Evolutionary conservation across 2,888 invertebrate species (phyloP).

Genomic region (Amblyjoppa proteus): DNA sequence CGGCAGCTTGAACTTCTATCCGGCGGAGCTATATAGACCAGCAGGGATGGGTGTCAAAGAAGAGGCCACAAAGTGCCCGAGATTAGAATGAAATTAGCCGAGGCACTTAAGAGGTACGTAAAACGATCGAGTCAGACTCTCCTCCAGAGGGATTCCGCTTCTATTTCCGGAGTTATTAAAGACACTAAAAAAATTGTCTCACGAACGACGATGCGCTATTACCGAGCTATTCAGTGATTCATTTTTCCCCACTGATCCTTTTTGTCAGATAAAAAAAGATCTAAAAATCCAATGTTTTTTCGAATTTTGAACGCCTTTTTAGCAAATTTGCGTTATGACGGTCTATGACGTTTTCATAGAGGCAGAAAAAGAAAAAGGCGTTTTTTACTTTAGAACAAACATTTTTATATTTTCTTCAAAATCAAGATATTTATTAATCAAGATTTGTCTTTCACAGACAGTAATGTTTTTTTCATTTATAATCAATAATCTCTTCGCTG

Average conservation of each 20-base stretch:
- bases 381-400: too few species aligned
- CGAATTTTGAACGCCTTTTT: not conserved
- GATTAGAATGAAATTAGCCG: conserved; percentile 78
- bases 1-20: not conserved
- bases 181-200: conserved; percentile 4
- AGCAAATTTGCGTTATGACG: too few species aligned
- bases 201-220: not conserved
- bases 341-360: too few species aligned
- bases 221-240: not conserved
- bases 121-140: conserved; percentile 49
- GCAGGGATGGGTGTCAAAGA: conserved; percentile 30
- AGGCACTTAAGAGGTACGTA: conserved; percentile 70
- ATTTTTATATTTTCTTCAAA: too few species aligned
- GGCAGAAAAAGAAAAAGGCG: too few species aligned
- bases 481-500: too few species aligned
- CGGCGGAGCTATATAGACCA: not conserved
- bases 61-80: conserved; percentile 60
- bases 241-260: too few species aligned
- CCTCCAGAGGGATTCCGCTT: conserved; percentile 23
- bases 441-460: too few species aligned
- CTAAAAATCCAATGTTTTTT: not conserved
- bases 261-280: not conserved
- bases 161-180: conserved; percentile 65
- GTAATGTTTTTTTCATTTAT: too few species aligned
- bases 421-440: too few species aligned